These are phyloP conservation scores for Platichthys stellatus DNA, from an alignment of 2,113 vertebrate species.

Conservation along the genomic window DNA sequence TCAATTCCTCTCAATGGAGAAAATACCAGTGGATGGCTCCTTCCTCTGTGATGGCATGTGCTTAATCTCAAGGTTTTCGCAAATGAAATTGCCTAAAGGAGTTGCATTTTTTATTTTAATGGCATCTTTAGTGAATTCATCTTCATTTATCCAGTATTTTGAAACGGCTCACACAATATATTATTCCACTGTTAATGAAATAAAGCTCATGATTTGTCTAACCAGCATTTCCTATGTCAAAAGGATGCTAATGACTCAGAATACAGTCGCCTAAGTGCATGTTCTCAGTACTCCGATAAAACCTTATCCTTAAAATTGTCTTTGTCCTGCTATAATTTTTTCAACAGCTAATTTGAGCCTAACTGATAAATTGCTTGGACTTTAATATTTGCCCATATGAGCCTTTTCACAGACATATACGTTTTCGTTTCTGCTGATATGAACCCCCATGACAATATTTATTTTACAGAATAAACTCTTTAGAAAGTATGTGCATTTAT, in stretches of 20 bases:
- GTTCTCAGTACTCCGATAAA: background rate
- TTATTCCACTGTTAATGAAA: background rate
- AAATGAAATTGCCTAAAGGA: background rate
- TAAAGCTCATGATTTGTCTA: no score
- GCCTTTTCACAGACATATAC: no score
- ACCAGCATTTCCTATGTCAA: no score
- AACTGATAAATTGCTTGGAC: no score
- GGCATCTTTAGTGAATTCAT: background rate
- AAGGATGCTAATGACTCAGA: background rate
- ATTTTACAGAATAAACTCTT: no score
- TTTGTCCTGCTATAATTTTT: no score
- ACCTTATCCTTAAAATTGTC: no score
- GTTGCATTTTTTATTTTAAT: background rate
- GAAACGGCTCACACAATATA: background rate
- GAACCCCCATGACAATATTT: no score
- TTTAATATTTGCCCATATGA: no score
- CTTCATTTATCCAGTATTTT: background rate
- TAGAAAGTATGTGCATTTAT: no score
- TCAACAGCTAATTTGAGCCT: no score
- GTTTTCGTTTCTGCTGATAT: no score
- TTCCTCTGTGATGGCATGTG: constrained; percentile 11
- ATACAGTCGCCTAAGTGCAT: background rate
- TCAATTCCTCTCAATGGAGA: constrained; percentile 20
- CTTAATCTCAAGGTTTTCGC: constrained; percentile 1
- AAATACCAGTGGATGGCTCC: constrained; percentile 11